Conservation (phyloP, 2,888 invertebrate species). For the Sympetrum striolatum region DNA sequence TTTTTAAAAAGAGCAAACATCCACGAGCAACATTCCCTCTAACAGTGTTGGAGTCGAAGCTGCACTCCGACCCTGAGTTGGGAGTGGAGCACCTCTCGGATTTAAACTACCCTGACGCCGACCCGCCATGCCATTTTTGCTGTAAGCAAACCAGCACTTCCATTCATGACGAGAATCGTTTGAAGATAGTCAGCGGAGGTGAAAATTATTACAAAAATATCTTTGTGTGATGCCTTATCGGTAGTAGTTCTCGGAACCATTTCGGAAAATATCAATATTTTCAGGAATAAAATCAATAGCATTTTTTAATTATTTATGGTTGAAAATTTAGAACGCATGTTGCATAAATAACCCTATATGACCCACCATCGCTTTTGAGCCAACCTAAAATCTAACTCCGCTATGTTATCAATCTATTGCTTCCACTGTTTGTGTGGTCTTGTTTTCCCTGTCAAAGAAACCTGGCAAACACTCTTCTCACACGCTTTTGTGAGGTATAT, state of each 20-base stretch:
- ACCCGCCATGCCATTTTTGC: conserved; percentile 57
- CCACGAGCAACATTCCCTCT: neutral
- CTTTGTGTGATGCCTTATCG: neutral
- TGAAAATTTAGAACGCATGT: neutral
- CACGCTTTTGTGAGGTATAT: neutral
- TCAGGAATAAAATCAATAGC: neutral
- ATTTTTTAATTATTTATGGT: neutral
- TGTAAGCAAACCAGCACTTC: conserved; percentile 55
- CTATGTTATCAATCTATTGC: neutral
- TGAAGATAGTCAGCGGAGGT: conserved; percentile 56
- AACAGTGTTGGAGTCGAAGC: conserved; percentile 48
- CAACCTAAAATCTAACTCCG: neutral
- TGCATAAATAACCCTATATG: neutral
- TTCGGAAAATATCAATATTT: neutral
- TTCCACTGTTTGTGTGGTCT: neutral
- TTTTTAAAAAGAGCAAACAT: neutral
- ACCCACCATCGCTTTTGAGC: neutral
- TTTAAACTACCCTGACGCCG: conserved; percentile 56
- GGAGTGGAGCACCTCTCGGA: conserved; percentile 56
- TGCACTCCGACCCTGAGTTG: conserved; percentile 51
- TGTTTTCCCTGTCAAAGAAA: neutral
- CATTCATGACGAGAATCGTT: conserved; percentile 55
- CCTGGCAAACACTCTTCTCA: neutral
- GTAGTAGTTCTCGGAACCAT: neutral
- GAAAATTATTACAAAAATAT: conserved; percentile 4